phyloP scores from a whole-genome alignment of 2,797 vertebrate species.

The Sylvilagus floridanus region DNA sequence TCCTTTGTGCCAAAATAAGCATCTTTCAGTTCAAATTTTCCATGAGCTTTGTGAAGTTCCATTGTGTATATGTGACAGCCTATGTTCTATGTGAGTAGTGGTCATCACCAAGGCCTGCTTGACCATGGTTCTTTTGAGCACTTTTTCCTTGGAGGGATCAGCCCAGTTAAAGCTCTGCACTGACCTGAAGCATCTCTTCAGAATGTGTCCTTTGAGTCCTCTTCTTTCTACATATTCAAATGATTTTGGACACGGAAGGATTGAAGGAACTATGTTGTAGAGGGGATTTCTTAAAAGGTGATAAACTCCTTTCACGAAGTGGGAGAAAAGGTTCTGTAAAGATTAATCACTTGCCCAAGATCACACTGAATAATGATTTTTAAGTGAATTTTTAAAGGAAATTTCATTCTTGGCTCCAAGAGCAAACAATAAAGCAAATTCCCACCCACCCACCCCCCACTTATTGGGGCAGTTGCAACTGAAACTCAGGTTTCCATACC shows the following conservation, averaged over 20 bases:
- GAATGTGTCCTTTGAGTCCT: background rate
- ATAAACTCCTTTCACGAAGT: background rate
- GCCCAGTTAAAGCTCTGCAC: background rate
- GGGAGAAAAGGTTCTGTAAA: background rate
- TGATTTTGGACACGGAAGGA: background rate
- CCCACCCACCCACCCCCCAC: background rate
- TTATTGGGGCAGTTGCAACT: background rate
- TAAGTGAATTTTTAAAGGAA: background rate
- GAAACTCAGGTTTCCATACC: background rate
- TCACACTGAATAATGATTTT: background rate
- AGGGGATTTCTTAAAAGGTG: background rate
- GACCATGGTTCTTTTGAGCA: background rate
- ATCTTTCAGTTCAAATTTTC: too few species aligned
- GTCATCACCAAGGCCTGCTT: background rate
- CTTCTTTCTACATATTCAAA: background rate
- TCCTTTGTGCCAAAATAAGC: too few species aligned
- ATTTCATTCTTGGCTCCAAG: slow-evolving; percentile 22
- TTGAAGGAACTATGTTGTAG: background rate
- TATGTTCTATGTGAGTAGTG: background rate
- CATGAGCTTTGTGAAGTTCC: too few species aligned
- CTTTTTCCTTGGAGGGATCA: background rate
- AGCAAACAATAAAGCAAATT: slow-evolving; percentile 11
- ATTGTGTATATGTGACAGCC: background rate
- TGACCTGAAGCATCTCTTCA: background rate
- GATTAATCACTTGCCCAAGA: background rate